Conservation (phyloP, 1,140 invertebrate species). For the Littorina saxatilis region DNA sequence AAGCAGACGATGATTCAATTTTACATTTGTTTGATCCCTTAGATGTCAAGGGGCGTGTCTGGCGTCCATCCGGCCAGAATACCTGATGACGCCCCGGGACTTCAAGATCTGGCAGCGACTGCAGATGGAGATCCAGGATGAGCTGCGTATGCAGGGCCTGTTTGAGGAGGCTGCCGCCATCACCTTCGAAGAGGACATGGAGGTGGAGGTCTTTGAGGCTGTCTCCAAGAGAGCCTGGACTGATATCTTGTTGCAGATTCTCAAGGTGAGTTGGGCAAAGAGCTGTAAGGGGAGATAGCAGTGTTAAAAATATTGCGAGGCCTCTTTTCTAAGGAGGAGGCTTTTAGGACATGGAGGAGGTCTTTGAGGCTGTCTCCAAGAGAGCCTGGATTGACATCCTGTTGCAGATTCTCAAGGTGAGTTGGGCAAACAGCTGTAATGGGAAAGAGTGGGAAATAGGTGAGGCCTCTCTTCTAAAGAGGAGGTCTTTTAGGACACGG, state of each 20-base stretch:
- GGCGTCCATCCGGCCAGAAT: conserved; percentile 73
- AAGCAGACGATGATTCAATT: too few species aligned
- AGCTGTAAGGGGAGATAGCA: too few species aligned
- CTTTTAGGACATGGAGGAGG: conserved; percentile 68
- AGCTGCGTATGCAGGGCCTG: conserved; percentile 52
- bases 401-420: conserved; percentile 74
- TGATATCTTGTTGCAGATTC: conserved; percentile 73
- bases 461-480: too few species aligned
- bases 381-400: conserved; percentile 74
- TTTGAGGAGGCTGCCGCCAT: conserved; percentile 39
- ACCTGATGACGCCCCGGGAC: conserved; percentile 72
- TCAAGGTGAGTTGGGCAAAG: conserved; percentile 65
- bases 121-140: conserved; percentile 59
- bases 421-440: too few species aligned
- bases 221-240: conserved; percentile 75
- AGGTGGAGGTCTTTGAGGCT: conserved; percentile 73
- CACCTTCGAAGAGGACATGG: conserved; percentile 58
- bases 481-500: conserved; percentile 62
- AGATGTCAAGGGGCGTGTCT: conserved; percentile 75
- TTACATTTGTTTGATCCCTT: too few species aligned
- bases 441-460: too few species aligned
- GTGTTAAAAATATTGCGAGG: too few species aligned
- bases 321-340: too few species aligned
- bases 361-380: conserved; percentile 73
- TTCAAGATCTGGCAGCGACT: conserved; percentile 72